Conservation (phyloP, 2,113 vertebrate species). For the Hyaena hyaena region DNA sequence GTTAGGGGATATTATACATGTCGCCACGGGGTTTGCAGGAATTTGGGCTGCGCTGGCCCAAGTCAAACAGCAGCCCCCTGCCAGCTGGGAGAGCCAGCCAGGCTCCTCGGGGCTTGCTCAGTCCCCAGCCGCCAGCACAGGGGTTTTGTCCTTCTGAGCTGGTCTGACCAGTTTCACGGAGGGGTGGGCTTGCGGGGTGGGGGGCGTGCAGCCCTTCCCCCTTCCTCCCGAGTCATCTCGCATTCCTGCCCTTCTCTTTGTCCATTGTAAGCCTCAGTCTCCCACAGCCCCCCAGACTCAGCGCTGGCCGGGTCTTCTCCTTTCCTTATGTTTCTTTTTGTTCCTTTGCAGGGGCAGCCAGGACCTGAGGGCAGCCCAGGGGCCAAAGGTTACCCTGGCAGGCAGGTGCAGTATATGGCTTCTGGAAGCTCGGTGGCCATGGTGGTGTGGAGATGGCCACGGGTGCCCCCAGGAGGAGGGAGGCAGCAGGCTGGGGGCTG, state of each 20-base stretch:
- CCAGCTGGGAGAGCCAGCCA: constrained; percentile 82
- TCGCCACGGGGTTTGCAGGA: constrained; percentile 83
- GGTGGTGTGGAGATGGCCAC: constrained; percentile 55
- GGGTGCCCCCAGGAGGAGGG: constrained; percentile 61
- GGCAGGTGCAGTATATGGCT: constrained; percentile 99
- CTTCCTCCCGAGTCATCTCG: background rate
- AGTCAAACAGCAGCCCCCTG: constrained; percentile 88
- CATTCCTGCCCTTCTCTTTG: constrained; percentile 33
- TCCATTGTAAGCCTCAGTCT: background rate
- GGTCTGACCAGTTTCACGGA: constrained; percentile 51
- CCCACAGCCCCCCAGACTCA: background rate
- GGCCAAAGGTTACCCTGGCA: constrained; percentile 99
- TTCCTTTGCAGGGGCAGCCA: constrained; percentile 90
- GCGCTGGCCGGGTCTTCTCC: constrained; percentile 26
- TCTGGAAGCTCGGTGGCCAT: constrained; percentile 74
- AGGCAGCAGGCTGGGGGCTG: background rate
- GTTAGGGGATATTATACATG: constrained; percentile 90
- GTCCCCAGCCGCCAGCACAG: constrained; percentile 49
- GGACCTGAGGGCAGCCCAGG: constrained; percentile 95
- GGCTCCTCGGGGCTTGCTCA: constrained; percentile 76
- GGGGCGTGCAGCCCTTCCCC: background rate
- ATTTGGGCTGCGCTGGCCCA: constrained; percentile 85
- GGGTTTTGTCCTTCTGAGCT: constrained; percentile 37
- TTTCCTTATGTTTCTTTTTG: constrained; percentile 57
- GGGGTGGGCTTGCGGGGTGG: background rate